These are phyloP conservation scores for Metopia argyrocephala DNA, from an alignment of 2,888 invertebrate genomes.

Conservation along the genomic window DNA sequence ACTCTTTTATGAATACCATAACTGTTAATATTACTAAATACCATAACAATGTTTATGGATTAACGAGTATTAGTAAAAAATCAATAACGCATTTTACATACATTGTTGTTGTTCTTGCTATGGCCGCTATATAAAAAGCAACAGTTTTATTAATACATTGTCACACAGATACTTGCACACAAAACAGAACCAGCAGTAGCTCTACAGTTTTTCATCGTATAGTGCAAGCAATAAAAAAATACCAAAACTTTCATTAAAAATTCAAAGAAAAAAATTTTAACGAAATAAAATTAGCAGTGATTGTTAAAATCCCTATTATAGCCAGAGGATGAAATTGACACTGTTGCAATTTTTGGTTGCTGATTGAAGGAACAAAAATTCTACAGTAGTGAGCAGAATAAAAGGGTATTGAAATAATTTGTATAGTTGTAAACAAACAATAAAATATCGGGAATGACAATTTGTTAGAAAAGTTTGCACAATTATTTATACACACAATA, in stretches of 20 bases:
- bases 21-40: constrained; percentile 11
- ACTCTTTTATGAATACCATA: neutral
- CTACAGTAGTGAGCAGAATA: neutral
- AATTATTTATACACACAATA: too few species aligned
- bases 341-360: neutral
- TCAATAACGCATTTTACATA: constrained; percentile 67
- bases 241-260: neutral
- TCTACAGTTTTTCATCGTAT: too few species aligned
- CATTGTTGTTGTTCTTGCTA: constrained; percentile 65
- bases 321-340: constrained; percentile 11
- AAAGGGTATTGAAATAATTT: neutral
- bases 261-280: neutral
- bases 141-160: constrained; percentile 69
- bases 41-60: constrained; percentile 32
- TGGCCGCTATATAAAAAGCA: too few species aligned
- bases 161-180: constrained; percentile 14
- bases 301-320: neutral
- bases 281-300: neutral
- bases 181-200: neutral
- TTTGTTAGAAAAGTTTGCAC: too few species aligned
- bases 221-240: neutral
- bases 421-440: too few species aligned
- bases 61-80: constrained; percentile 69
- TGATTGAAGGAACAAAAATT: neutral
- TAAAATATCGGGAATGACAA: too few species aligned